Conservation (phyloP, 35 echinoderm and acorn worm genomes). For the Lytechinus pictus region DNA sequence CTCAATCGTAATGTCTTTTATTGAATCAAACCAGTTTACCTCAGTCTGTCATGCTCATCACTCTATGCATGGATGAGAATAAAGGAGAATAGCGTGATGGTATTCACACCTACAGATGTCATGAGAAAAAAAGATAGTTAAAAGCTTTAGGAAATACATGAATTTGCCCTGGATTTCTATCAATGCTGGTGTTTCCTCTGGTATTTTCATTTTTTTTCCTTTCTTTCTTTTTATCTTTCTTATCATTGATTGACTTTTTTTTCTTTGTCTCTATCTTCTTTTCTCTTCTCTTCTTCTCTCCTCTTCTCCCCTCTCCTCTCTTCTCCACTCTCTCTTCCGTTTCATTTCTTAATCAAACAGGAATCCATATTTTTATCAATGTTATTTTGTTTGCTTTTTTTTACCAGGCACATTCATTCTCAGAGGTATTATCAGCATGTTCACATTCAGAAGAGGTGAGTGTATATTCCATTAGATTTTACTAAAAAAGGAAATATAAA, state of each 20-base stretch:
- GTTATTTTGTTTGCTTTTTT: conserved; percentile 36
- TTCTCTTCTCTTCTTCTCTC: neutral
- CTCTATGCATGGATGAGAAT: neutral
- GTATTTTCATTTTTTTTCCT: neutral
- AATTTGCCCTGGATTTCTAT: neutral
- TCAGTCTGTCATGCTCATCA: neutral
- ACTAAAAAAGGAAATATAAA: neutral
- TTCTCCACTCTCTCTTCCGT: neutral
- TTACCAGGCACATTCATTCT: conserved; percentile 63
- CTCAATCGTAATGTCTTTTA: neutral
- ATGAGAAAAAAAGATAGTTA: neutral
- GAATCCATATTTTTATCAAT: neutral
- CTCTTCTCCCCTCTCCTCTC: neutral
- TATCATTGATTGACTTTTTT: neutral
- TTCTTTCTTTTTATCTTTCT: neutral
- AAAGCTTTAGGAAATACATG: neutral
- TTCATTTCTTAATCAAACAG: neutral
- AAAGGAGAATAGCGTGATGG: neutral
- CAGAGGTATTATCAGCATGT: conserved; percentile 51
- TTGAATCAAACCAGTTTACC: neutral
- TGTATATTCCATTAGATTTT: neutral
- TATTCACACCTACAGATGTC: neutral
- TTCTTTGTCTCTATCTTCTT: neutral
- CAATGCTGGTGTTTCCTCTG: neutral
- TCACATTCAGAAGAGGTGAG: conserved; percentile 58